Base-by-base conservation (phyloP, 2,888 invertebrate species). In the Drosophila ochracea region DNA sequence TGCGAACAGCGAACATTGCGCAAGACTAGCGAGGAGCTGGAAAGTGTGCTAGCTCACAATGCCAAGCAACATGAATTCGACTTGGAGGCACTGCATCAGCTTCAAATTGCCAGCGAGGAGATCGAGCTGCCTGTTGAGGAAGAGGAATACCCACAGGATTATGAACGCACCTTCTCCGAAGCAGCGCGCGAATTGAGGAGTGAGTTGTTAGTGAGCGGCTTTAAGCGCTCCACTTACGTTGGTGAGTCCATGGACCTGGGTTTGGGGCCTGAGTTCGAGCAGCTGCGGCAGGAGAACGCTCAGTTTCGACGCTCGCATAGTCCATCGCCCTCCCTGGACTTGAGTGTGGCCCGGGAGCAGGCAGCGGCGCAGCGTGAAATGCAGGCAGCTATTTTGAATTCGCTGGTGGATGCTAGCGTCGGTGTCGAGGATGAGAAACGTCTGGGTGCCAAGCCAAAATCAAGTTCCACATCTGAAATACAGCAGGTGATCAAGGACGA, bases 161-260 rank as follows among this genome's bases (percentile, higher is more conserved):
- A 91, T 55, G 89, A 91, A 19, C 91, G 93, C 7, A 91, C 90
- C 0, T 80, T 91, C 4, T 93, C 93, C 0, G 91, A 88, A 28
- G 91, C 91, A 61, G 89, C 90, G 67, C 77, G 85, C 3, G 92
- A 93, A 47, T 81, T 93, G 3, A 91, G 91, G 39, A 80, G 88
- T 3, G 91, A 92, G 61, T 73, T 91, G 0, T 4, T 90, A 10
- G 80, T 85, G 3, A 90, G 86, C 5, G 88, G 84, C 1, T 93
- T 92, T 19, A 92, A 92, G 63, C 88, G 93, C 1, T 93, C 93
- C n/a, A 92, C 91, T 0, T 93, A 93, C 52, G 92, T 91, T 0
- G 93, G 93, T 0, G 92, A 93, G 49, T 93, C 93, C 1, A 63
- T 92, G 62, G 93, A 93, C 65, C 76, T 92, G 33, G 89, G 86